These are phyloP conservation scores for Callionymus lyra DNA, from an alignment of 2,113 vertebrate species.

Conservation along the genomic window DNA sequence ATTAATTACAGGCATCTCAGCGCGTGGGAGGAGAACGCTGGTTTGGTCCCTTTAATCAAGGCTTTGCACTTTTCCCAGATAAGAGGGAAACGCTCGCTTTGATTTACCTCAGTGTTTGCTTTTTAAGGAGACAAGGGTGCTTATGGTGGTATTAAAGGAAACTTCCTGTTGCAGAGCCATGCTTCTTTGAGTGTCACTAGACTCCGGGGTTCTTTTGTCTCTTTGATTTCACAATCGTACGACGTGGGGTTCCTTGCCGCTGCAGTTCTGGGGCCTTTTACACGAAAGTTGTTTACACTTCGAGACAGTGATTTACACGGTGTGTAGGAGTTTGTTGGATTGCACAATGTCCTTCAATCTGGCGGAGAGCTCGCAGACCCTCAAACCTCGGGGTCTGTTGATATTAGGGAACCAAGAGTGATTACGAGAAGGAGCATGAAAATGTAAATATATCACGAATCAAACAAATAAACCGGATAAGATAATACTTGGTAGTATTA, in stretches of 20 bases:
- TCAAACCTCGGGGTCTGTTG: not conserved
- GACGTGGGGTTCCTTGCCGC: slow-evolving; percentile 20
- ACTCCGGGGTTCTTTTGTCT: slow-evolving; percentile 40
- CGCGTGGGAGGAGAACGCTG: slow-evolving; percentile 44
- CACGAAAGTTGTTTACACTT: slow-evolving; percentile 1
- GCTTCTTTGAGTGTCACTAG: slow-evolving; percentile 30
- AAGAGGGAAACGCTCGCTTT: slow-evolving; percentile 48
- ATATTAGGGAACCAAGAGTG: not conserved
- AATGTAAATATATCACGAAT: not conserved
- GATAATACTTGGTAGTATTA: not conserved
- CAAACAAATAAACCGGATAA: not conserved
- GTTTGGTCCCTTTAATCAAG: slow-evolving; percentile 64
- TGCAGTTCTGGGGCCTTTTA: slow-evolving; percentile 4
- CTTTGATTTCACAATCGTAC: slow-evolving; percentile 21
- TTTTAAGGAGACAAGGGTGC: slow-evolving; percentile 37
- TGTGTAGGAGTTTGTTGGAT: slow-evolving; percentile 2
- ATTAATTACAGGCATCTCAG: slow-evolving; percentile 58
- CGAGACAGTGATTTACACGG: not conserved
- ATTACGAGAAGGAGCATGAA: too few relatives aligned
- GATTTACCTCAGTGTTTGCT: slow-evolving; percentile 45
- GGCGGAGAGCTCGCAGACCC: not conserved
- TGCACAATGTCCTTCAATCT: not conserved
- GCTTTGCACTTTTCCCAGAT: slow-evolving; percentile 49
- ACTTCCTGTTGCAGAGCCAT: slow-evolving; percentile 13
- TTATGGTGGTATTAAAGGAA: slow-evolving; percentile 39